Percentiles rank a stretch among this genome's conserved stretches.
These are phyloP conservation scores for Gallirallus australis DNA, from an alignment of 2,797 vertebrate genomes.

Conservation along the genomic window DNA sequence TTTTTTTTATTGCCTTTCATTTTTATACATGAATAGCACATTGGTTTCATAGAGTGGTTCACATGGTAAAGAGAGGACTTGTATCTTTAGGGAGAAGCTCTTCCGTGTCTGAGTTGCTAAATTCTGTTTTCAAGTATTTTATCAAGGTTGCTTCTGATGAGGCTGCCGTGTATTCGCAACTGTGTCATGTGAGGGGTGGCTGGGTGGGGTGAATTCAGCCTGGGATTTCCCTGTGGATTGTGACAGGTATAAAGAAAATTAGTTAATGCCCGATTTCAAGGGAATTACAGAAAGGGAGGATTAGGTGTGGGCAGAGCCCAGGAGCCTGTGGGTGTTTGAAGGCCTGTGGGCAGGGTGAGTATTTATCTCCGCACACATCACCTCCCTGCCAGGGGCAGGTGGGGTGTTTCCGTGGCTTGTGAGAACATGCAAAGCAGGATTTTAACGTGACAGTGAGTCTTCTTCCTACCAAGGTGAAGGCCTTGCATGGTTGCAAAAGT, in stretches of 20 bases:
- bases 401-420: conserved; percentile 58
- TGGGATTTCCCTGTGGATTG: conserved; percentile 46
- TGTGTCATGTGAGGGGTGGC: conserved; percentile 9
- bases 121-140: not conserved
- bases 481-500: not conserved
- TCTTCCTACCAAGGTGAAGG: not conserved
- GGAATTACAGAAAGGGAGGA: conserved; percentile 63
- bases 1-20: conserved; percentile 8
- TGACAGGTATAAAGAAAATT: conserved; percentile 57
- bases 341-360: conserved; percentile 71
- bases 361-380: not conserved
- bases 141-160: not conserved
- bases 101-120: not conserved
- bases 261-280: conserved; percentile 48
- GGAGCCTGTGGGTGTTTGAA: conserved; percentile 25
- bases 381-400: conserved; percentile 14
- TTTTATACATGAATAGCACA: conserved; percentile 52
- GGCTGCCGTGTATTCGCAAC: not conserved
- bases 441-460: not conserved
- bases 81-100: conserved; percentile 10
- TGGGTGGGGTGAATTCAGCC: conserved; percentile 43
- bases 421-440: conserved; percentile 40
- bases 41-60: not conserved
- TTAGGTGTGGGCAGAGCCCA: conserved; percentile 56
- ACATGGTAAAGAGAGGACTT: not conserved